Percentiles rank a stretch among this genome's conserved stretches.
Conservation (phyloP, 2,797 vertebrate genomes). For the Salmo trutta region DNA sequence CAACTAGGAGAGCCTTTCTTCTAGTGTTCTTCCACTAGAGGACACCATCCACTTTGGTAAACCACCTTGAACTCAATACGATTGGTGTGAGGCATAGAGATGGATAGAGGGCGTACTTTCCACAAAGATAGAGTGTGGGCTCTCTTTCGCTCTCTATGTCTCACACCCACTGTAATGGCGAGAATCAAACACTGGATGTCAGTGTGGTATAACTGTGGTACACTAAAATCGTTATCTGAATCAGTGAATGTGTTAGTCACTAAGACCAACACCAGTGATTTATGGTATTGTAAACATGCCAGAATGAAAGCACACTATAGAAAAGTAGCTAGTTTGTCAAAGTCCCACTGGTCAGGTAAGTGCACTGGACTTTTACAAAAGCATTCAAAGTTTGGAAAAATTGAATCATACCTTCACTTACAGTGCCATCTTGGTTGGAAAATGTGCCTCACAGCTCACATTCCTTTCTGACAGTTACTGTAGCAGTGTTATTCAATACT, state of each 20-base stretch:
- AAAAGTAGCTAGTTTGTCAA: neutral
- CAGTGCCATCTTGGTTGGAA: constrained; percentile 46
- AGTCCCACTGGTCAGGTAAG: neutral
- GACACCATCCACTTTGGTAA: neutral
- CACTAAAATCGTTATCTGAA: neutral
- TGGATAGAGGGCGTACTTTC: neutral
- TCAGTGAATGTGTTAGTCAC: neutral
- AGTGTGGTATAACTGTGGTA: neutral
- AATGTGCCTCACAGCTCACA: constrained; percentile 43
- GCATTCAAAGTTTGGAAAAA: constrained; percentile 51
- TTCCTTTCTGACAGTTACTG: constrained; percentile 3
- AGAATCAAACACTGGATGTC: neutral
- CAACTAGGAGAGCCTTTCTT: too few relatives aligned
- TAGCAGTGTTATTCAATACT: constrained; percentile 1
- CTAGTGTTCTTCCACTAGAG: neutral
- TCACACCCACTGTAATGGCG: neutral
- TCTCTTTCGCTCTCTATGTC: neutral
- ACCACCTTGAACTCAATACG: neutral
- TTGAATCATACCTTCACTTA: constrained; percentile 47
- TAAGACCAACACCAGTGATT: neutral
- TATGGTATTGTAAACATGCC: neutral
- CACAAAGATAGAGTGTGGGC: neutral
- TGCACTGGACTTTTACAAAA: constrained; percentile 9
- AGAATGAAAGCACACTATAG: neutral
- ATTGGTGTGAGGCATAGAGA: too few relatives aligned